These are phyloP conservation scores for Tauraco hartlaubi DNA, from an alignment of 2,797 vertebrate species.

Conservation along the genomic window DNA sequence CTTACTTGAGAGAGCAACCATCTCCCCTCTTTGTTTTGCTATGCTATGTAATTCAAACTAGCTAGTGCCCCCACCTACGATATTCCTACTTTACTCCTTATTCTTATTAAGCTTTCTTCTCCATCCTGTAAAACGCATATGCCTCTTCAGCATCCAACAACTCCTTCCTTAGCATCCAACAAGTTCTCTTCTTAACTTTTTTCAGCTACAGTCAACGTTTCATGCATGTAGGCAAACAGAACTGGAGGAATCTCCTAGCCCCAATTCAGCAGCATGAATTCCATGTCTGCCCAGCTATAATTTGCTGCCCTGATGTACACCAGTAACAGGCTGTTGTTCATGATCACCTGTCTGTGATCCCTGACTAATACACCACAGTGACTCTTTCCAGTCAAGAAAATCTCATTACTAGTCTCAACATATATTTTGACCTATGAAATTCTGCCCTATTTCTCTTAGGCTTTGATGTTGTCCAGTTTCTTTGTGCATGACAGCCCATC, in stretches of 20 bases:
- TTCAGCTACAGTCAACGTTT: background rate
- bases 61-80: background rate
- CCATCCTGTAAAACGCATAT: background rate
- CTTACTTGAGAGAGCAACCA: background rate
- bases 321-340: background rate
- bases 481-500: background rate
- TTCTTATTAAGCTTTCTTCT: background rate
- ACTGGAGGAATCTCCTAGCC: background rate
- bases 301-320: background rate
- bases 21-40: background rate
- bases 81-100: background rate
- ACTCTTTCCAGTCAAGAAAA: background rate
- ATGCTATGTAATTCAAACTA: background rate
- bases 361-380: fast-evolving
- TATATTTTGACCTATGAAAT: background rate
- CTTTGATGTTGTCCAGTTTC: background rate
- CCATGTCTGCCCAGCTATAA: background rate
- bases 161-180: background rate
- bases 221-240: background rate
- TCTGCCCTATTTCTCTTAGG: background rate
- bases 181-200: background rate
- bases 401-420: background rate
- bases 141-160: background rate
- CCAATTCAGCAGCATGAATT: background rate
- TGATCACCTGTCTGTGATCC: background rate